Evolutionary conservation across 53 echinoderm and acorn worm genomes (phyloP).

Genomic region (Henricia sp.): DNA sequence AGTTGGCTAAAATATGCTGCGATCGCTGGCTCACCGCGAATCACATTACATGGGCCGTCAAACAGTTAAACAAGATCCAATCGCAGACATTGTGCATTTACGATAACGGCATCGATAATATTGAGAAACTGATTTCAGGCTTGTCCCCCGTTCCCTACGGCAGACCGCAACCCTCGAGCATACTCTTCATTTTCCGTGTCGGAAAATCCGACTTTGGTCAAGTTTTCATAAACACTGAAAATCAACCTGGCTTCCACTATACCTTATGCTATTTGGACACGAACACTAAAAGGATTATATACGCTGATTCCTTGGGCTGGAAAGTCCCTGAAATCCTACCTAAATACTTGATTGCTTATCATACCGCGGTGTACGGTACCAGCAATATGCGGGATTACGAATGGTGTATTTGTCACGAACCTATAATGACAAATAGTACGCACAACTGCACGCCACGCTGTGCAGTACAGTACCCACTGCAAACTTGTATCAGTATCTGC

Average conservation of each 20-base stretch:
- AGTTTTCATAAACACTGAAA: constrained; percentile 13
- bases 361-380: constrained; percentile 39
- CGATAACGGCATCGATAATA: background rate
- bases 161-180: constrained; percentile 8
- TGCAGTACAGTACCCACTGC: constrained; percentile 40
- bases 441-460: constrained; percentile 35
- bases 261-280: constrained; percentile 47
- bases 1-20: constrained; percentile 50
- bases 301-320: constrained; percentile 58
- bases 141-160: constrained; percentile 12
- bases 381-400: constrained; percentile 20
- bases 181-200: constrained; percentile 55
- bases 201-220: constrained; percentile 13
- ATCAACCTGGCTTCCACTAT: constrained; percentile 29
- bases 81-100: constrained; percentile 31
- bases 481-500: constrained; percentile 52
- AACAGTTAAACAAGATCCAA: constrained; percentile 31
- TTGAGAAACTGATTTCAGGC: background rate
- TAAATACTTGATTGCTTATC: constrained; percentile 21
- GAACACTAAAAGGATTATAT: constrained; percentile 32
- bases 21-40: constrained; percentile 40
- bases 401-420: constrained; percentile 36
- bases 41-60: constrained; percentile 37
- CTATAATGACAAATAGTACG: background rate
- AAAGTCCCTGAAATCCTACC: constrained; percentile 15